These are phyloP conservation scores for Drosophila fungiperda DNA, from an alignment of 2,888 invertebrate genomes.

Conservation along the genomic window DNA sequence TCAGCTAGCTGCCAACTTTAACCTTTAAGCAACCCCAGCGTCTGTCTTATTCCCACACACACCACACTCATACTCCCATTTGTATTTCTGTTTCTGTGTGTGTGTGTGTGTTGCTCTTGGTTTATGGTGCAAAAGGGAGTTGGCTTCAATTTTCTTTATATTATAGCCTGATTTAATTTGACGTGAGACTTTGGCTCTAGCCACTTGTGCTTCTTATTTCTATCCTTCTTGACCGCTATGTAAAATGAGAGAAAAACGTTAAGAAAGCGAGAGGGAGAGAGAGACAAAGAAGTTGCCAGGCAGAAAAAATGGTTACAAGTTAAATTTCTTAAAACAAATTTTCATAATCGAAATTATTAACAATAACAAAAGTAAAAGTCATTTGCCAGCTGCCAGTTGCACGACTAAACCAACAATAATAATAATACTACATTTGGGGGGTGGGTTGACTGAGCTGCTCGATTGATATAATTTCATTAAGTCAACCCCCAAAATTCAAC, in stretches of 20 bases:
- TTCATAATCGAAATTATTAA: constrained; percentile 52
- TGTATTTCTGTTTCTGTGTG: constrained; percentile 4
- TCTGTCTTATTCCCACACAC: constrained; percentile 11
- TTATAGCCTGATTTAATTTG: constrained; percentile 85
- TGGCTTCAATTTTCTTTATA: constrained; percentile 83
- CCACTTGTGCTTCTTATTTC: constrained; percentile 1
- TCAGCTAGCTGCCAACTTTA: constrained; percentile 45
- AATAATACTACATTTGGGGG: constrained; percentile 10
- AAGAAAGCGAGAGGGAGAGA: background rate
- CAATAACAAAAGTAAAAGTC: constrained; percentile 65
- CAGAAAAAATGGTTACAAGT: constrained; percentile 58
- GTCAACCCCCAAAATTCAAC: constrained; percentile 9
- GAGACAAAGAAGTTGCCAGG: constrained; percentile 12
- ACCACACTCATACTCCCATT: background rate
- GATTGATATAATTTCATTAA: constrained; percentile 79
- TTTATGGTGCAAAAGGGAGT: constrained; percentile 83
- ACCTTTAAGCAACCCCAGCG: constrained; percentile 20
- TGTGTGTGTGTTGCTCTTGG: constrained; percentile 46
- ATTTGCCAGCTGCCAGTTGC: constrained; percentile 72
- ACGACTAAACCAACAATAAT: constrained; percentile 20
- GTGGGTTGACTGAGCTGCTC: constrained; percentile 37
- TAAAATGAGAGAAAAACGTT: constrained; percentile 36
- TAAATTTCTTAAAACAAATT: constrained; percentile 57
- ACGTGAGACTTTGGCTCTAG: constrained; percentile 81
- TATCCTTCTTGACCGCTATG: constrained; percentile 51